Conservation (phyloP, 2,888 invertebrate genomes). For the Didymodactylos carnosus region DNA sequence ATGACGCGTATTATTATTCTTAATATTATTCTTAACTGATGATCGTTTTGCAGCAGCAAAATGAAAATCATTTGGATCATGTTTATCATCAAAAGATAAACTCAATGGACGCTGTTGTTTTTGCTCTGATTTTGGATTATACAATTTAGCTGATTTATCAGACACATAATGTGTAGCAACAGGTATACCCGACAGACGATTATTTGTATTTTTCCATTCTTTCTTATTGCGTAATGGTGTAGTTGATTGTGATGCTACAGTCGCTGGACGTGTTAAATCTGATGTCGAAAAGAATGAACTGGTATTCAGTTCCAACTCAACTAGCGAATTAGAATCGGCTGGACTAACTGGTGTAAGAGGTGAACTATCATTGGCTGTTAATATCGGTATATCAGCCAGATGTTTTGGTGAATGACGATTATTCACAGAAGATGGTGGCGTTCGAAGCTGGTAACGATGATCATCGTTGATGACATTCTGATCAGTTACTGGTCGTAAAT, state of each 20-base stretch:
- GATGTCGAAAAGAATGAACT: not conserved
- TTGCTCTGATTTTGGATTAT: not conserved
- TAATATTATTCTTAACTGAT: not conserved
- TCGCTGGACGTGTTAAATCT: not conserved
- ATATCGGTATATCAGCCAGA: not conserved
- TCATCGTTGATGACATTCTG: no score
- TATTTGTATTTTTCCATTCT: not conserved
- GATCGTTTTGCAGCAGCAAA: not conserved
- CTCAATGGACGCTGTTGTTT: not conserved
- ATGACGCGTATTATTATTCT: no score
- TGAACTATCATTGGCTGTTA: not conserved
- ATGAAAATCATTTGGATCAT: not conserved
- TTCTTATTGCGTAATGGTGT: no score
- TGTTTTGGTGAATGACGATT: not conserved
- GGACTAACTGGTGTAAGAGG: not conserved
- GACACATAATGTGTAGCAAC: not conserved
- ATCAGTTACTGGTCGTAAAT: not conserved
- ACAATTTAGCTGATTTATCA: not conserved
- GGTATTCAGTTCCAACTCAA: not conserved
- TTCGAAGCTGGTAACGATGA: not conserved
- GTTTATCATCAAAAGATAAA: not conserved
- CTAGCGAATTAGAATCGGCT: not conserved
- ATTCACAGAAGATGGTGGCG: no score
- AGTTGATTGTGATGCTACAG: not conserved
- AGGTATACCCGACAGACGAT: not conserved